Conservation (phyloP, 1,140 invertebrate species). For the Magallana gigas region DNA sequence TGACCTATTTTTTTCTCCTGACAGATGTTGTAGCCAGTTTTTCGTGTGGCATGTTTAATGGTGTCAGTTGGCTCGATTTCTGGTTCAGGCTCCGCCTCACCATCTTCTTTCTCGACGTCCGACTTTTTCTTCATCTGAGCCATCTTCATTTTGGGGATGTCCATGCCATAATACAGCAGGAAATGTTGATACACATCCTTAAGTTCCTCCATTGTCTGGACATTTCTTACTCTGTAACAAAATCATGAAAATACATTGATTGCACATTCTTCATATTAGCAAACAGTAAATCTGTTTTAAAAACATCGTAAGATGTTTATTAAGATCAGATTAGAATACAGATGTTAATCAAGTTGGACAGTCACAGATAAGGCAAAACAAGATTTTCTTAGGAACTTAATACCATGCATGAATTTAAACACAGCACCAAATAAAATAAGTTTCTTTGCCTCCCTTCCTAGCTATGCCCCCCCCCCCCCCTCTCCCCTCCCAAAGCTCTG, state of each 20-base stretch:
- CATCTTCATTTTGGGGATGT: slow-evolving; percentile 92
- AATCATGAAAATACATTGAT: background rate
- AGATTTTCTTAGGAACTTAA: too few species aligned
- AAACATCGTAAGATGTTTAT: too few species aligned
- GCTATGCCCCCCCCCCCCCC: too few species aligned
- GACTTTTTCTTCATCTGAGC: slow-evolving; percentile 80
- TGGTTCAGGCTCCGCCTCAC: slow-evolving; percentile 81
- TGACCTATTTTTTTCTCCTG: slow-evolving; percentile 88
- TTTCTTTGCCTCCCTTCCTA: too few species aligned
- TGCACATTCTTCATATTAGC: too few species aligned
- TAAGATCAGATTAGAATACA: too few species aligned
- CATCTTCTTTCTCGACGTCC: slow-evolving; percentile 61
- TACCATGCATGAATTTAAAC: too few species aligned
- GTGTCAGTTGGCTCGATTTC: slow-evolving; percentile 80
- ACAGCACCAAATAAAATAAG: too few species aligned
- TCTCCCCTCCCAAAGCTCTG: background rate
- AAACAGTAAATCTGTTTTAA: too few species aligned
- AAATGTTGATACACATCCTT: slow-evolving; percentile 96
- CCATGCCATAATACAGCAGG: slow-evolving; percentile 92
- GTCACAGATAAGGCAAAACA: too few species aligned
- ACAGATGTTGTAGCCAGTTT: slow-evolving; percentile 93
- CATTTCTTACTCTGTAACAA: slow-evolving; percentile 80
- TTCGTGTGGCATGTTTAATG: slow-evolving; percentile 91
- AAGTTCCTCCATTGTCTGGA: slow-evolving; percentile 94
- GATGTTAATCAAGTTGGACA: too few species aligned